These are phyloP conservation scores for Serranus cabrilla DNA, from an alignment of 2,797 vertebrate genomes.

Conservation along the genomic window DNA sequence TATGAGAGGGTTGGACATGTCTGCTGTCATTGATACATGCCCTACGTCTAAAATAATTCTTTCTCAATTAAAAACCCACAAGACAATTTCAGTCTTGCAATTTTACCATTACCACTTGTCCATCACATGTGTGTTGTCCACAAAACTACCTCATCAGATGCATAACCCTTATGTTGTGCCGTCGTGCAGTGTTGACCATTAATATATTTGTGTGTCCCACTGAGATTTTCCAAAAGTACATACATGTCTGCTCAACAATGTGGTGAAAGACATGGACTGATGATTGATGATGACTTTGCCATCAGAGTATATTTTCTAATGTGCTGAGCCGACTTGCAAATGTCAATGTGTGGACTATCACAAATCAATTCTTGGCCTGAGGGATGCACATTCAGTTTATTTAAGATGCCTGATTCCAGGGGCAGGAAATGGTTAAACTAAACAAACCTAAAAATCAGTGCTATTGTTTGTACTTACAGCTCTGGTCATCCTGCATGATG, in stretches of 20 bases:
- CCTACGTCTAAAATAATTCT: conserved; percentile 17
- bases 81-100: background rate
- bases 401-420: background rate
- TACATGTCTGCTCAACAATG: too few species aligned
- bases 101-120: background rate
- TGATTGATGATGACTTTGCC: background rate
- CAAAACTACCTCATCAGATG: background rate
- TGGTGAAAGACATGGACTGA: too few species aligned
- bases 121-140: background rate
- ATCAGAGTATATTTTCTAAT: background rate
- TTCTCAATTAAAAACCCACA: conserved; percentile 3
- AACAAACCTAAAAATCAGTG: background rate
- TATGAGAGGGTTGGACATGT: conserved; percentile 50
- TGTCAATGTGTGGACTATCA: background rate
- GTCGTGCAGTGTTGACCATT: too few species aligned
- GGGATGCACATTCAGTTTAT: background rate
- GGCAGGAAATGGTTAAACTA: background rate
- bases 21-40: conserved; percentile 14
- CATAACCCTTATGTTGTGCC: background rate
- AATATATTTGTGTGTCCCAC: too few species aligned
- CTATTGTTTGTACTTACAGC: conserved; percentile 64
- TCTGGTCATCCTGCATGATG: conserved; percentile 78
- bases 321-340: background rate
- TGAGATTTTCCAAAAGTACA: too few species aligned
- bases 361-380: background rate